Evolutionary conservation across 2,888 invertebrate genomes (phyloP), one percentile per base, ranked within the genome.

Genomic region (Volucella bombylans): DNA sequence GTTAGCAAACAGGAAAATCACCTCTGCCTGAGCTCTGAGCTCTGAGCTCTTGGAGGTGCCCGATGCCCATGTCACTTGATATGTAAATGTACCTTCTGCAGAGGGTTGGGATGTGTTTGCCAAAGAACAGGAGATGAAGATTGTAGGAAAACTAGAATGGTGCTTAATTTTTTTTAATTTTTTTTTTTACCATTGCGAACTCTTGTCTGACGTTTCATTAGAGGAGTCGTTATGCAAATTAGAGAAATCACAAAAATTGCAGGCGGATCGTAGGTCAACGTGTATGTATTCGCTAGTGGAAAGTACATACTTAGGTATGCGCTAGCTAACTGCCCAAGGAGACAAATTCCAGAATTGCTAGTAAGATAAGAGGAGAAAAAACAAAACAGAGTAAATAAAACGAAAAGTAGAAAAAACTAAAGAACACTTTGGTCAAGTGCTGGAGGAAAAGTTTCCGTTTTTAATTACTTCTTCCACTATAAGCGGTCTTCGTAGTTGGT

Each of bases 191-290:
- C 15, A 2, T 15, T 55, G 57, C 76, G 55, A 31, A 62, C 52
- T 41, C 49, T 67, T 65, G 31, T 31, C 65, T 59, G 64, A 64
- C 76, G 64, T 85, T 85, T 85, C 76, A 85, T 85, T 85, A 81
- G 77, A 72, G 31, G 31, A 68, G 76, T 76, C 81, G 72, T 81
- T 85, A 85, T 85, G 85, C 76, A 81, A 85, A 85, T 85, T 81
- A 62, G 52, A 72, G 67, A 61, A 14, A 15, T 54, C 45, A 43
- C 59, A 55, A 50, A 80, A 83, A 68, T 82, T 79, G 64, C 64
- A 73, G 73, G 62, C 39, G 72, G 72, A 55, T 62, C 43, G 43
- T 62, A 54, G 50, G 64, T 31, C 14, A 50, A 39, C 31, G 31
- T 31, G 57, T 68, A 61, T 62, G 67, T 80, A 74, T 67, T 54